Evolutionary conservation across 2,113 vertebrate species (phyloP).

Genomic region (Corythoichthys intestinalis): DNA sequence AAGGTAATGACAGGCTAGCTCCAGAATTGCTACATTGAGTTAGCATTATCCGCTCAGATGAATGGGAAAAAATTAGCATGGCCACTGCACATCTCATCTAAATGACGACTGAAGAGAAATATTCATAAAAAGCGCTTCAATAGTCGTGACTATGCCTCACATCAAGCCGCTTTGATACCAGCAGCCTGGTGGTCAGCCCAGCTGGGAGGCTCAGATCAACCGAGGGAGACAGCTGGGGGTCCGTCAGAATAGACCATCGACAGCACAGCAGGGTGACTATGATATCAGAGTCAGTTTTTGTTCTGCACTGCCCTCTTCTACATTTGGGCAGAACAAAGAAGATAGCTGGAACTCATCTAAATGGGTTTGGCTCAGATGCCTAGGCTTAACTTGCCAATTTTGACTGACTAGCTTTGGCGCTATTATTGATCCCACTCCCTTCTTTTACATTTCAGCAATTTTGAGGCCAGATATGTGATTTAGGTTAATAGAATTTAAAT

Average conservation of each 20-base stretch:
- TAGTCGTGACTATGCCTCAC: conserved; percentile 29
- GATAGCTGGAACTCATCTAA: conserved; percentile 13
- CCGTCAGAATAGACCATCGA: conserved; percentile 34
- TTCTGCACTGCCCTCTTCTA: conserved; percentile 9
- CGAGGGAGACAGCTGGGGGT: conserved; percentile 44
- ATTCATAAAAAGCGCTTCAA: conserved; percentile 46
- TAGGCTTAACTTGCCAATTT: conserved; percentile 14
- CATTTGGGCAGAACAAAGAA: conserved; percentile 17
- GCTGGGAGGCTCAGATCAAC: conserved; percentile 57
- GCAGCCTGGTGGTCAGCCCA: conserved; percentile 50
- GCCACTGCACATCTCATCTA: conserved; percentile 21
- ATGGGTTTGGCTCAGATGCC: conserved; percentile 29
- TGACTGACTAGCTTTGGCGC: conserved; percentile 27
- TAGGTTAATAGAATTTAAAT: conserved; percentile 59
- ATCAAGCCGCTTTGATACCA: conserved; percentile 56
- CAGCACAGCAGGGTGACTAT: conserved; percentile 26
- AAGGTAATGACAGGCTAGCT: background rate
- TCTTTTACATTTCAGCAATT: conserved; percentile 17
- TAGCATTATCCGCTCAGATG: conserved; percentile 27
- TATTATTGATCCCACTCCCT: conserved; percentile 40
- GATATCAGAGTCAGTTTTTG: conserved; percentile 25
- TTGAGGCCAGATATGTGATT: conserved; percentile 33
- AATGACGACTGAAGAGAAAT: conserved; percentile 47
- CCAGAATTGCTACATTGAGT: conserved; percentile 6
- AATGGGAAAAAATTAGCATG: conserved; percentile 41